These are phyloP conservation scores for Antheraea pernyi DNA, from an alignment of 1,140 invertebrate genomes.

Conservation along the genomic window DNA sequence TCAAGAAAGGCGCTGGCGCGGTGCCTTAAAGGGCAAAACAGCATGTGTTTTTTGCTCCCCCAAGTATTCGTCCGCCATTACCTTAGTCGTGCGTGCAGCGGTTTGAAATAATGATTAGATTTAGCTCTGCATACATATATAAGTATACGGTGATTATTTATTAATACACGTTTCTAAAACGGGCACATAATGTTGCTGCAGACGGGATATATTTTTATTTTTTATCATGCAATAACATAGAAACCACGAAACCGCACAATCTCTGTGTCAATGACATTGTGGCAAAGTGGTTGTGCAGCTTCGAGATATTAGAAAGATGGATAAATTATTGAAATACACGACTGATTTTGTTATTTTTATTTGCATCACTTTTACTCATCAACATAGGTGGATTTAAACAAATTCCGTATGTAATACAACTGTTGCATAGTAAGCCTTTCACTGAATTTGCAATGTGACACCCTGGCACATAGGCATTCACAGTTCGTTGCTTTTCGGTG, in stretches of 20 bases:
- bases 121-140: not conserved
- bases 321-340: not conserved
- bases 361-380: no score
- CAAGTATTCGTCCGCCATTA: slow-evolving; percentile 51
- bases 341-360: no score
- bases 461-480: no score
- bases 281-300: not conserved
- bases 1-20: slow-evolving; percentile 67
- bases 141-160: slow-evolving; percentile 5
- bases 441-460: no score
- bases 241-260: not conserved
- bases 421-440: no score
- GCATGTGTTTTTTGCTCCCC: slow-evolving; percentile 59
- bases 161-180: not conserved
- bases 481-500: no score
- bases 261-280: not conserved
- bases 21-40: slow-evolving; percentile 65
- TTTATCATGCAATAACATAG: not conserved
- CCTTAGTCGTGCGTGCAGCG: slow-evolving; percentile 41
- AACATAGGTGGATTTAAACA: no score
- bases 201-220: no score
- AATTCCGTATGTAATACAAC: no score
- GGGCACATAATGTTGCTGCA: not conserved
- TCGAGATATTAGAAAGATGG: not conserved
- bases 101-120: slow-evolving; percentile 27